Conservation (phyloP, 2,797 vertebrate species). For the Spondyliosoma cantharus region DNA sequence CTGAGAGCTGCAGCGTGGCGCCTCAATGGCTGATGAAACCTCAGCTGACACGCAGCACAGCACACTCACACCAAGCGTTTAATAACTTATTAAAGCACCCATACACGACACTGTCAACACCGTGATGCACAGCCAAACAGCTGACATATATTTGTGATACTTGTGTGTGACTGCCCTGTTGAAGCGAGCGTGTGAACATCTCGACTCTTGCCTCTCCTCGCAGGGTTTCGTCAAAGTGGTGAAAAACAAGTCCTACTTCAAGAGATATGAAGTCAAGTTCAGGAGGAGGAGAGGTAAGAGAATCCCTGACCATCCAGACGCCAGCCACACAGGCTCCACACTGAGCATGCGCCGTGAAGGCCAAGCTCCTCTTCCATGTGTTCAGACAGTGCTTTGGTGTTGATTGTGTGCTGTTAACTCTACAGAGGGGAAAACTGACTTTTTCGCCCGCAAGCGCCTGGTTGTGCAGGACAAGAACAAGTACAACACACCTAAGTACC, state of each 20-base stretch:
- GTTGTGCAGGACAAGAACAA: conserved; percentile 99
- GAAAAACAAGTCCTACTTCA: conserved; percentile 99
- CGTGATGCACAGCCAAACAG: neutral
- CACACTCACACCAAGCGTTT: neutral
- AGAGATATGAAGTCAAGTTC: conserved; percentile 98
- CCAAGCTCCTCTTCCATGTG: fast-evolving
- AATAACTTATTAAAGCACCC: neutral
- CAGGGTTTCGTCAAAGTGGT: conserved; percentile 99
- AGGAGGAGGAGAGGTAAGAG: conserved; percentile 94
- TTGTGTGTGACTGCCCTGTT: fast-evolving
- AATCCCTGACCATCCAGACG: no score
- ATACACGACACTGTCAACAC: neutral
- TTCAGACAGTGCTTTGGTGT: neutral
- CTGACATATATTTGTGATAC: neutral
- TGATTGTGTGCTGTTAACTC: neutral
- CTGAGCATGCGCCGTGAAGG: neutral
- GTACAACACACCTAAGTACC: conserved; percentile 98
- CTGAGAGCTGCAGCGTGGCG: conserved; percentile 75
- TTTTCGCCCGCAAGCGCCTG: conserved; percentile 94
- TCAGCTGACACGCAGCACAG: neutral
- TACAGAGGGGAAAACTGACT: conserved; percentile 98
- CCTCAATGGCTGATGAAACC: conserved; percentile 56
- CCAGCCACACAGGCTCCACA: fast-evolving
- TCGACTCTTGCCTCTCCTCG: neutral
- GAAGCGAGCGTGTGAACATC: neutral